Percentiles rank a stretch among this genome's conserved stretches.
phyloP scores from a whole-genome alignment of 2,888 invertebrate genomes.

The Drosophila tanythrix region DNA sequence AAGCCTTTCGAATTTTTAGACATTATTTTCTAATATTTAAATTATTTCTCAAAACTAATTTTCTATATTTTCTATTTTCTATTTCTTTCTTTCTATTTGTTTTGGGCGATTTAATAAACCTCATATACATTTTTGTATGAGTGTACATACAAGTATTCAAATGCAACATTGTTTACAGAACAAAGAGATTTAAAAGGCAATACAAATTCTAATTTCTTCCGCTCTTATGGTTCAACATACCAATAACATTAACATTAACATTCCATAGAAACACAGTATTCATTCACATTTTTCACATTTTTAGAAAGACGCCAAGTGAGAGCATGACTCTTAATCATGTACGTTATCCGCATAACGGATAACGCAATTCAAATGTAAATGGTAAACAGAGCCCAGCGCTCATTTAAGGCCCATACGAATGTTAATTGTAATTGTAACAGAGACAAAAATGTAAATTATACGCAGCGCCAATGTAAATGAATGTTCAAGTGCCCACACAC shows the following conservation, averaged over 20 bases:
- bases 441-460: slow-evolving; percentile 37
- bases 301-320: slow-evolving; percentile 22
- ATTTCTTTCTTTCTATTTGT: background rate
- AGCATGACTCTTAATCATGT: slow-evolving; percentile 14
- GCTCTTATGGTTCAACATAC: slow-evolving; percentile 29
- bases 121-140: background rate
- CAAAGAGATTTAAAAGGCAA: slow-evolving; percentile 13
- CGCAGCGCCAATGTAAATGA: slow-evolving; percentile 16
- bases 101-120: background rate
- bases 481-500: background rate
- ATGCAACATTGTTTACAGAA: slow-evolving; percentile 24
- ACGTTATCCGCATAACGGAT: slow-evolving; percentile 7
- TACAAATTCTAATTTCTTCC: slow-evolving; percentile 45
- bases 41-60: background rate
- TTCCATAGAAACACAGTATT: slow-evolving; percentile 15
- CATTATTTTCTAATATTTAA: background rate
- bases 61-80: background rate
- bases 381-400: slow-evolving; percentile 31
- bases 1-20: background rate
- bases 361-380: slow-evolving; percentile 30
- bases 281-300: slow-evolving; percentile 25
- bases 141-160: slow-evolving; percentile 13
- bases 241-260: slow-evolving; percentile 50
- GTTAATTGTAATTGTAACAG: slow-evolving; percentile 23
- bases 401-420: slow-evolving; percentile 19